phyloP scores from a whole-genome alignment of 2,888 invertebrate species.

The Erebia ligea region DNA sequence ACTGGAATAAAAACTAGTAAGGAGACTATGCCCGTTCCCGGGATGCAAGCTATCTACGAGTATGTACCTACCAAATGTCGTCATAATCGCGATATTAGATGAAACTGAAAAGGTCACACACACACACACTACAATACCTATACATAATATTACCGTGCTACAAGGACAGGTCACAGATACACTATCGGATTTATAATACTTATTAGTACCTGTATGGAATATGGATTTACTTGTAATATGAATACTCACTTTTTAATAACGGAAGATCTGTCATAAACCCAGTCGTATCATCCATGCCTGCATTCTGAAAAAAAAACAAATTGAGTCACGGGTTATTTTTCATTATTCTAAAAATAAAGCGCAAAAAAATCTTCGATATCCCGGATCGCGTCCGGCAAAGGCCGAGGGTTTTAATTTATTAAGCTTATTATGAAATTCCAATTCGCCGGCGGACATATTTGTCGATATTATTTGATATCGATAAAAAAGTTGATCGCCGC shows the following conservation, averaged over 20 bases:
- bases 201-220: no score
- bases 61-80: no score
- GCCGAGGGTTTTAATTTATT: conserved; percentile 56
- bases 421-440: conserved; percentile 66
- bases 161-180: no score
- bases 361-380: conserved; percentile 20
- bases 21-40: no score
- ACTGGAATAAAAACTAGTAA: no score
- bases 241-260: conserved; percentile 92
- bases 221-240: background rate
- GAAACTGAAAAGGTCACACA: no score
- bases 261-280: conserved; percentile 96
- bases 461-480: conserved; percentile 35
- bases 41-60: no score
- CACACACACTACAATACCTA: no score
- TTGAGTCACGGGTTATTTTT: conserved; percentile 23
- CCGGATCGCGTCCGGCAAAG: conserved; percentile 32
- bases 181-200: no score
- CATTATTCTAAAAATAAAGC: conserved; percentile 24
- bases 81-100: no score
- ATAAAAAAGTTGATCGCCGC: conserved; percentile 16
- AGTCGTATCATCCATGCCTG: conserved; percentile 93
- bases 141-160: no score
- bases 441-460: conserved; percentile 42
- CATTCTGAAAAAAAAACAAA: conserved; percentile 82